phyloP scores from a whole-genome alignment of 2,113 vertebrate genomes.

The Lasiurus cinereus region DNA sequence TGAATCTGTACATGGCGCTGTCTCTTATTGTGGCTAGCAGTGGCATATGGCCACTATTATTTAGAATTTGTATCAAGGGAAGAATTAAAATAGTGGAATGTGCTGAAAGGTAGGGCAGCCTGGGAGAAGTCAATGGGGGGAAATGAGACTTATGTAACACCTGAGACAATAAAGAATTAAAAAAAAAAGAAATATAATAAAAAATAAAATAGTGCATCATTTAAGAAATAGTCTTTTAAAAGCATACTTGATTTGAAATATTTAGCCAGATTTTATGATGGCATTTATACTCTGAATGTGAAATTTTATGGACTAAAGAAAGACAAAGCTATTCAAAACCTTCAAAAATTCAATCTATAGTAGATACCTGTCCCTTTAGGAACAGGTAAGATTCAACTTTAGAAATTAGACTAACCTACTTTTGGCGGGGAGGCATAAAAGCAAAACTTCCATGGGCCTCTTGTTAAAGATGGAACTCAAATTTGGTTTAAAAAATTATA shows the following conservation, averaged over 20 bases:
- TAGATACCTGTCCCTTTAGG: no score
- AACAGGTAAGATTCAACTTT: background rate
- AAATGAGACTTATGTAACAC: no score
- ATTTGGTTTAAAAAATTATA: background rate
- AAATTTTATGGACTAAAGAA: background rate
- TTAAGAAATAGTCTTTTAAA: background rate
- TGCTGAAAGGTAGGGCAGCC: no score
- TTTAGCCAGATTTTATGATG: slow-evolving; percentile 12
- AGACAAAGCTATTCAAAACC: background rate
- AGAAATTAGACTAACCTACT: background rate
- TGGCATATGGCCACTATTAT: background rate
- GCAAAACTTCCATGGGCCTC: background rate
- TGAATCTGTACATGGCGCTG: background rate
- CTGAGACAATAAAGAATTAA: no score
- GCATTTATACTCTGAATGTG: background rate
- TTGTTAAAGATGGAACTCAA: background rate
- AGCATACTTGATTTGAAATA: background rate
- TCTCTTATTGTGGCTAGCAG: background rate
- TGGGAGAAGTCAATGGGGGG: no score
- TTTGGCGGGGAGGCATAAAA: background rate
- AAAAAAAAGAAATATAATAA: no score
- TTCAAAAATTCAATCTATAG: background rate
- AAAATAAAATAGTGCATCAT: background rate
- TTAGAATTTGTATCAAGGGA: background rate
- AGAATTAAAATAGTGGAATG: background rate